Conservation (phyloP, 2,888 invertebrate genomes). For the Aphelenchoides bicaudatus region DNA sequence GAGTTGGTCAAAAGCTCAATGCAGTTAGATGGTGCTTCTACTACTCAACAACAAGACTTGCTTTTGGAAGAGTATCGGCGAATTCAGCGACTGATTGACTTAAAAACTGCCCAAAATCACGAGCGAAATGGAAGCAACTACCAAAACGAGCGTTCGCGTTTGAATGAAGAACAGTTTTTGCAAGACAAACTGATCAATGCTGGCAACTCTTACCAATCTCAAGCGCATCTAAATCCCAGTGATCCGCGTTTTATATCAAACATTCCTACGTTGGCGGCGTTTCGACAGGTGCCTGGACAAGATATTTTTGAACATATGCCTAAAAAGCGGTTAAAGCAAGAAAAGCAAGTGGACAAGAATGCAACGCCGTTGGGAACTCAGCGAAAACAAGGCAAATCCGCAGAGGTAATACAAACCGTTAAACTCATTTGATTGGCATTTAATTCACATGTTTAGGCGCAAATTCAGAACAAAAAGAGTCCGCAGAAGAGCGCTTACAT, state of each 20-base stretch:
- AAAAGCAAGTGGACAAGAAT: neutral
- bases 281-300: conserved; percentile 15
- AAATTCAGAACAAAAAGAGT: conserved; percentile 2
- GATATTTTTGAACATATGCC: conserved; percentile 3
- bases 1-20: neutral
- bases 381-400: no score
- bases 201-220: no score
- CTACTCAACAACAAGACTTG: neutral
- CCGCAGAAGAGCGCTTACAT: neutral
- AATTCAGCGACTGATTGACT: no score
- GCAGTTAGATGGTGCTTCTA: neutral
- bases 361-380: no score
- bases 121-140: no score
- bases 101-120: no score
- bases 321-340: conserved; percentile 11
- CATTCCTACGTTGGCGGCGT: conserved; percentile 7
- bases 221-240: neutral
- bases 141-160: no score
- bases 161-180: no score
- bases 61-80: neutral
- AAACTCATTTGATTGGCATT: neutral
- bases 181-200: no score
- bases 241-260: neutral
- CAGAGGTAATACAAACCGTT: no score
- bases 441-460: neutral